Evolutionary conservation across 2,797 vertebrate species (phyloP).

Genomic region (Phalanger gymnotis): DNA sequence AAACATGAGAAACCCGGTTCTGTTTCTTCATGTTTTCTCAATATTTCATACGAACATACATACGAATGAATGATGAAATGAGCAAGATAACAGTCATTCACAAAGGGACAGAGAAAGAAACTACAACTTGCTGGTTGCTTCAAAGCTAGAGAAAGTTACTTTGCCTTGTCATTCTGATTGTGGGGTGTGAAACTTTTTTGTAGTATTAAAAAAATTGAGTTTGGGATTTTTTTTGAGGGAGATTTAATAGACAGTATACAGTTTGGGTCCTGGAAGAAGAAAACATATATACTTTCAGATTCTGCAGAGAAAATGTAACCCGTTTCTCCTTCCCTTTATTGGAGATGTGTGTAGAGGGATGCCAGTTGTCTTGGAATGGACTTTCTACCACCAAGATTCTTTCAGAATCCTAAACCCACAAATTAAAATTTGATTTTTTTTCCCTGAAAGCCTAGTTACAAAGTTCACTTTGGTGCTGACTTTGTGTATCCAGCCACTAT

Average conservation of each 20-base stretch:
- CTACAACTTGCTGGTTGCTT: constrained; percentile 75
- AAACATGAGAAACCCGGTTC: neutral
- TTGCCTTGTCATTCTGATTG: constrained; percentile 69
- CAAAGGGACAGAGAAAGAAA: constrained; percentile 57
- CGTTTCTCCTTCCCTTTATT: constrained; percentile 33
- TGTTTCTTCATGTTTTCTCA: neutral
- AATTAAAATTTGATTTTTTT: constrained; percentile 22
- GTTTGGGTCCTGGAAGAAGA: constrained; percentile 29
- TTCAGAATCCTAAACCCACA: constrained; percentile 49
- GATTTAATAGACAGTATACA: neutral
- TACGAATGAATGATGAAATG: neutral
- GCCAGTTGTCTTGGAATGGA: constrained; percentile 29
- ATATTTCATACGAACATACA: neutral
- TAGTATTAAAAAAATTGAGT: neutral
- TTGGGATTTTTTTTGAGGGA: neutral
- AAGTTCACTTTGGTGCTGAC: constrained; percentile 80
- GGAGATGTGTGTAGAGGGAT: neutral
- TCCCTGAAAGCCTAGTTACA: constrained; percentile 67
- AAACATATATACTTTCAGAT: constrained; percentile 29
- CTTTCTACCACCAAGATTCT: constrained; percentile 50
- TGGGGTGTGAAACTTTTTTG: constrained; percentile 3
- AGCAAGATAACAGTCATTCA: neutral
- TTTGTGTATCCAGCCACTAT: constrained; percentile 79
- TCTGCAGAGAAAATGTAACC: constrained; percentile 3
- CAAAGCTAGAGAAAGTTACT: constrained; percentile 80